phyloP scores from a whole-genome alignment of 2,113 vertebrate species.

The Malurus melanocephalus region DNA sequence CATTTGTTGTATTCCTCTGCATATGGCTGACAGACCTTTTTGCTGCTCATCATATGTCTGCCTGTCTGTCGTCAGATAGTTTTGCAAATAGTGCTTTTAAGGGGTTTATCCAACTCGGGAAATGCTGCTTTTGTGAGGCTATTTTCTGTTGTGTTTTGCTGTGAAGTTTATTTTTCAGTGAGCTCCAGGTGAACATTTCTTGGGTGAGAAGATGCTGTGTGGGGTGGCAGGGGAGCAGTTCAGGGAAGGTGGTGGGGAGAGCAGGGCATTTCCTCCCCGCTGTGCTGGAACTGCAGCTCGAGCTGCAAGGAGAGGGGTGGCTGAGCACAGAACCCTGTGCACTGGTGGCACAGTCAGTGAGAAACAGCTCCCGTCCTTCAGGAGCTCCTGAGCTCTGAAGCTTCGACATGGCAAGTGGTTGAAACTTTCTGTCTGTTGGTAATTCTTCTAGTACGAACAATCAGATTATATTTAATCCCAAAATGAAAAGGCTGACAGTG shows the following conservation, averaged over 20 bases:
- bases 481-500: not conserved
- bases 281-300: not conserved
- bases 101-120: not conserved
- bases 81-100: not conserved
- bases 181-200: not conserved
- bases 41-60: not conserved
- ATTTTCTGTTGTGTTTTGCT: not conserved
- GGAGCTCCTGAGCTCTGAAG: not conserved
- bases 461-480: not conserved
- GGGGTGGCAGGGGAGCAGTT: not conserved
- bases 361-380: not conserved
- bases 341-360: accelerated
- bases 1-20: not conserved
- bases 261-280: not conserved
- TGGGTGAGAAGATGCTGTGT: not conserved
- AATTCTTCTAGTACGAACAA: not conserved
- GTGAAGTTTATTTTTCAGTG: not conserved
- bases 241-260: not conserved
- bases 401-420: not conserved
- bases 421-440: not conserved
- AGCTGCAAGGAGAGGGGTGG: not conserved
- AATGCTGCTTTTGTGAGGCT: not conserved
- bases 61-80: not conserved
- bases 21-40: constrained; percentile 16
- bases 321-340: not conserved